Evolutionary conservation across 2,113 vertebrate genomes (phyloP), one percentile per base, ranked within the genome.

Genomic region (Onychorhynchus coronatus): DNA sequence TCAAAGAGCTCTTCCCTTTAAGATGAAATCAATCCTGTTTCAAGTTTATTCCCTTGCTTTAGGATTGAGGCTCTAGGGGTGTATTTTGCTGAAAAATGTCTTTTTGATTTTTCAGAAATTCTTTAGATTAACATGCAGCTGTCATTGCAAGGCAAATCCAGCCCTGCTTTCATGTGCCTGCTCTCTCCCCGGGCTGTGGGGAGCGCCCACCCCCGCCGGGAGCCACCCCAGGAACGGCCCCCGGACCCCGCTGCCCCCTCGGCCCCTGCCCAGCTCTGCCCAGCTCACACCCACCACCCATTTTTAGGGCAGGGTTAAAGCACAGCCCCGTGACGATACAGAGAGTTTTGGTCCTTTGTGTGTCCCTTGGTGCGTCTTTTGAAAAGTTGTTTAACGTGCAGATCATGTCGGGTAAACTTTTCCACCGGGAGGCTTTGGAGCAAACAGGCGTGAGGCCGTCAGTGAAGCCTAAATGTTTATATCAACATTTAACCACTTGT

Each of bases 111-210:
- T 98, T 99, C 98, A 98, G 99, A 98, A 99, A 98, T 99, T 99
- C 98, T 99, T 99, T 98, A 98, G 99, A 99, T 99, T 99, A 99
- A 99, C 99, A 99, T 99, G 99, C 99, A 99, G 99, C 99, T 99
- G 99, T 99, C 99, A 99, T 98, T 98, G 98, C 98, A 95, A 98
- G 98, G 98, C 98, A 98, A 98, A 99, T 98, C 98, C 98, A 99
- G 98, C 98, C 98, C 97, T 78, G 93, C 99, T 99, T 99, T 99
- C 98, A 99, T 99, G 98, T 99, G 68, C 90, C 95, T 97, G 53
- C 97, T 98, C 97, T 99, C 98, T 99, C 99, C 99, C 97, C 98
- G 90, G 99, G 99, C 99, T 98, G 97, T 84, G 97, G 96, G 89
- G 86, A 97, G 96, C 92, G 96, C 89, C 97, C 96, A 35, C 72